Percentiles rank a stretch among this genome's conserved stretches.
Evolutionary conservation across 2,113 vertebrate species (phyloP).

Genomic region (Microtus montanus): DNA sequence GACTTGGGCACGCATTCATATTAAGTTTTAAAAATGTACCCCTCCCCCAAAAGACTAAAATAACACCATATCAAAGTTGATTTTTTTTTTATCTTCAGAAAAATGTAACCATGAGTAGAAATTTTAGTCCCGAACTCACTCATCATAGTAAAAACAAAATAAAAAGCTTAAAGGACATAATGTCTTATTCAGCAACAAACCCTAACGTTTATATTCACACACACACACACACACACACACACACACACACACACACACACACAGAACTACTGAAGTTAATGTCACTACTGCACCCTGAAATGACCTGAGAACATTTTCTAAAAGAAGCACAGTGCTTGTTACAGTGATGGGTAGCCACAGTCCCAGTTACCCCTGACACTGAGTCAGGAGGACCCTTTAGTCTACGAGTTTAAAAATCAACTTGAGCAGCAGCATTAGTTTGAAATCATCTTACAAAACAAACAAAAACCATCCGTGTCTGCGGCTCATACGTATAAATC

Average conservation of each 20-base stretch:
- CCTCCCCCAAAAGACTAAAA: background rate
- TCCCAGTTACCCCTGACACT: background rate
- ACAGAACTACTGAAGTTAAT: background rate
- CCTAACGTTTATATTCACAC: background rate
- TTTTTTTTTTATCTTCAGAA: slow-evolving; percentile 21
- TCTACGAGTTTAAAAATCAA: background rate
- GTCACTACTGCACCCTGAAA: background rate
- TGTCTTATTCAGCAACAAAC: background rate
- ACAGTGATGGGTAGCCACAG: background rate
- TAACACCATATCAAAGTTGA: background rate
- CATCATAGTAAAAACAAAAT: slow-evolving; percentile 30
- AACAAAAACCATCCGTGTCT: background rate
- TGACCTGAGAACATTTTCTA: slow-evolving; percentile 1
- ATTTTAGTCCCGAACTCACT: slow-evolving; percentile 34
- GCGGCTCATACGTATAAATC: background rate
- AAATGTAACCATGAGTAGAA: background rate
- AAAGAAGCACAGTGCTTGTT: background rate
- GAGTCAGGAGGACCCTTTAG: background rate
- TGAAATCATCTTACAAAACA: background rate
- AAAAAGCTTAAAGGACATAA: background rate
- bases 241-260: too few species aligned
- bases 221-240: too few species aligned
- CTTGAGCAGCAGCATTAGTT: background rate
- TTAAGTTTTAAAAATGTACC: slow-evolving; percentile 47
- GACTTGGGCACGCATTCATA: slow-evolving; percentile 20